A percentile compares a stretch with the other conserved stretches of the same genome.
These are phyloP conservation scores for Micromys minutus DNA, from an alignment of 2,113 vertebrate genomes.

Conservation along the genomic window DNA sequence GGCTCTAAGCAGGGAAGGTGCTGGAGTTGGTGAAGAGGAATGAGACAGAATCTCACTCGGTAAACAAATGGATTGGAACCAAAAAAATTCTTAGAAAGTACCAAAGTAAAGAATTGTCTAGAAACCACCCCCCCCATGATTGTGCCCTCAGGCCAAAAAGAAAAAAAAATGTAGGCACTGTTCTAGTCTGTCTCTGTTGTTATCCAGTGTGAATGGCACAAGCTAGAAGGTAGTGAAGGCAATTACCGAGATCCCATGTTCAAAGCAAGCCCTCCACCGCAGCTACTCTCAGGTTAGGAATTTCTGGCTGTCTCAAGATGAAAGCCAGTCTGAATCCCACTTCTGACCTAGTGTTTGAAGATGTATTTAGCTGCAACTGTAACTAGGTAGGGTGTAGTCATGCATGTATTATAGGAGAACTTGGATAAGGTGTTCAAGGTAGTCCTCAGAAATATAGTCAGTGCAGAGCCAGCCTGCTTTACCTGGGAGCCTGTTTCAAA, in stretches of 20 bases:
- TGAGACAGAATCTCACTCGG: not conserved
- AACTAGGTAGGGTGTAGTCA: not conserved
- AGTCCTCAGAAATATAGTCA: not conserved
- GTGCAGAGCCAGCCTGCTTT: not conserved
- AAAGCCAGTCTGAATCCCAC: not conserved
- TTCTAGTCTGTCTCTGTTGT: not conserved
- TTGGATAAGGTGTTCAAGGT: not conserved
- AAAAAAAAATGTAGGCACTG: not conserved
- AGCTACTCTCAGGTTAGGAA: not conserved
- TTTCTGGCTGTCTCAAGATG: conserved; percentile 19
- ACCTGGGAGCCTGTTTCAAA: not conserved
- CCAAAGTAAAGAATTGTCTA: not conserved
- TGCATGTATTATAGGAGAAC: not conserved
- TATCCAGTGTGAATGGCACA: not conserved
- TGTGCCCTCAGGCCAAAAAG: not conserved
- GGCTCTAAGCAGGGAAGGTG: not conserved
- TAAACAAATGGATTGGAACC: not conserved
- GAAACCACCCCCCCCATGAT: not conserved
- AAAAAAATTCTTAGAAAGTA: not conserved
- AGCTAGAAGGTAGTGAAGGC: not conserved
- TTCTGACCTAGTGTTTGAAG: conserved; percentile 28
- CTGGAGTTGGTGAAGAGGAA: not conserved
- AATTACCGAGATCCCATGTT: not conserved
- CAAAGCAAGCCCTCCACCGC: not conserved
- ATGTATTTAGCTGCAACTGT: conserved; percentile 6